These are phyloP conservation scores for Scalopus aquaticus DNA, from an alignment of 2,113 vertebrate genomes.

Conservation along the genomic window DNA sequence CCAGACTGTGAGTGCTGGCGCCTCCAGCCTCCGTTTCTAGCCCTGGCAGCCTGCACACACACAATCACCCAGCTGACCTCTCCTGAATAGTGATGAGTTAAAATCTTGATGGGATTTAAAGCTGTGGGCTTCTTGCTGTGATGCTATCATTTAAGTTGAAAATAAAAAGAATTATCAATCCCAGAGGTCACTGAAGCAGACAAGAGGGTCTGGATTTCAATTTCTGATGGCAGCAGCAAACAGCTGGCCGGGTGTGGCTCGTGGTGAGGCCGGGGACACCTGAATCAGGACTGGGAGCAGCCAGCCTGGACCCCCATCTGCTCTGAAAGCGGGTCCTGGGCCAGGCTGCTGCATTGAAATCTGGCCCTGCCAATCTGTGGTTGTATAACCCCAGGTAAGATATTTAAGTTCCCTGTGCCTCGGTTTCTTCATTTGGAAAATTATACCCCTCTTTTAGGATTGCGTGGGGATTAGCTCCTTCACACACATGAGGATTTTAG, in stretches of 20 bases:
- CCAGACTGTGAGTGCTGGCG: rapidly evolving
- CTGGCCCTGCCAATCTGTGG: not conserved
- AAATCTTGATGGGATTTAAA: conserved; percentile 28
- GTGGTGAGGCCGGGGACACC: rapidly evolving
- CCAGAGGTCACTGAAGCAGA: not conserved
- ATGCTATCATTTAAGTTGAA: not conserved
- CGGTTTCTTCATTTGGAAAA: not conserved
- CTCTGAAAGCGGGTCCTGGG: not conserved
- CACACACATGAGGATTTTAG: rapidly evolving
- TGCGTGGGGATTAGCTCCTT: not conserved
- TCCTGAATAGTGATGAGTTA: conserved; percentile 46
- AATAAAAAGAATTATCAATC: conserved; percentile 16
- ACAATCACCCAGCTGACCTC: not conserved
- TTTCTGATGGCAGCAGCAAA: not conserved
- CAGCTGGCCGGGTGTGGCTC: not conserved
- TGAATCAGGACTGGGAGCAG: not conserved
- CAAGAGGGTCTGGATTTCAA: not conserved
- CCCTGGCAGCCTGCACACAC: not conserved
- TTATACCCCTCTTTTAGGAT: rapidly evolving
- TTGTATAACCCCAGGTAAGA: not conserved
- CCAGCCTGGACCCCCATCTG: not conserved
- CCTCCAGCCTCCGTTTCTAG: not conserved
- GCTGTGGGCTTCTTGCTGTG: not conserved
- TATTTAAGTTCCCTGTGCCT: not conserved
- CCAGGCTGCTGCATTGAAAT: not conserved